Percentiles rank a stretch among this genome's conserved stretches.
phyloP scores from a whole-genome alignment of 2,113 vertebrate species.

The Picathartes gymnocephalus region DNA sequence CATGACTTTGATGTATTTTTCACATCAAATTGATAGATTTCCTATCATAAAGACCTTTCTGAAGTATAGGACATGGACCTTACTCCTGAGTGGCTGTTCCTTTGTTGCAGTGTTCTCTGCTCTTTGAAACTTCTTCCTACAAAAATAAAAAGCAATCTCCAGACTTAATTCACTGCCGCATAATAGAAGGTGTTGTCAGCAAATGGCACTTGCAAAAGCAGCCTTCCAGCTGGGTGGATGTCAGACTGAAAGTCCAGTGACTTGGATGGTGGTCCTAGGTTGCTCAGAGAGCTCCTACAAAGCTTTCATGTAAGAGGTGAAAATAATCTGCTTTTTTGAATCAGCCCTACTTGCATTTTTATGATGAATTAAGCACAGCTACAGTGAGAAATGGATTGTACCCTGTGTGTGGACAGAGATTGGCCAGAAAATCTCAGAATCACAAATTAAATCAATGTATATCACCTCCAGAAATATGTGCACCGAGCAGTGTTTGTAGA shows the following conservation, averaged over 20 bases:
- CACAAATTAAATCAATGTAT: neutral
- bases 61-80: neutral
- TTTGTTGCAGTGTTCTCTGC: neutral
- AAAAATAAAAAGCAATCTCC: neutral
- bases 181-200: neutral
- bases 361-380: neutral
- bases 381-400: neutral
- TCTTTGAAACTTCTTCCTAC: neutral
- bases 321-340: neutral
- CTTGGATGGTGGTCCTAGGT: neutral
- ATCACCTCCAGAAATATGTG: neutral
- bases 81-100: neutral
- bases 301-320: neutral
- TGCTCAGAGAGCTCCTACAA: neutral
- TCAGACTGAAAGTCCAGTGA: neutral
- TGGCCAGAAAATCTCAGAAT: neutral
- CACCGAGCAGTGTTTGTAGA: neutral
- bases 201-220: neutral
- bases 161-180: neutral
- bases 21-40: neutral
- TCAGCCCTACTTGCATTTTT: neutral
- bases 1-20: neutral
- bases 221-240: neutral
- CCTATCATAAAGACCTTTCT: neutral
- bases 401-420: neutral